These are phyloP conservation scores for Fregata magnificens DNA, from an alignment of 2,113 vertebrate species.

Conservation along the genomic window DNA sequence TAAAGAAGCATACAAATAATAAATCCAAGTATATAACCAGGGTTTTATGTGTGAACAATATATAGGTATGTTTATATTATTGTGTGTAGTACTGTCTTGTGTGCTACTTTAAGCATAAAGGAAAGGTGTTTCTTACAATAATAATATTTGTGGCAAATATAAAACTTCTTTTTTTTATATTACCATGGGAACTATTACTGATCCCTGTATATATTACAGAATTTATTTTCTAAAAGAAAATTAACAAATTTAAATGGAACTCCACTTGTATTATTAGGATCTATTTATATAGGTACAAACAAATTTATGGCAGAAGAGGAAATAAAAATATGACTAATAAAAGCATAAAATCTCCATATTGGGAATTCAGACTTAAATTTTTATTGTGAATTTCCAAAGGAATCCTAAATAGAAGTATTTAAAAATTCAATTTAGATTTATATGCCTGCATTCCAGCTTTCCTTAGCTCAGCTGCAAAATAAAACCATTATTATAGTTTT, in stretches of 20 bases:
- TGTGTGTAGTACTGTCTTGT: background rate
- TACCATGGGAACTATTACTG: background rate
- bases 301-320: background rate
- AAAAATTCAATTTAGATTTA: constrained; percentile 1
- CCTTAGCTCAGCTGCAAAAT: background rate
- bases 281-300: background rate
- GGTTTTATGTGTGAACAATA: background rate
- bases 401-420: background rate
- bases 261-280: background rate
- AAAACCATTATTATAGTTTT: background rate
- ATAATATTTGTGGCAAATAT: background rate
- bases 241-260: background rate
- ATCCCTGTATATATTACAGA: background rate
- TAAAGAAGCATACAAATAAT: background rate
- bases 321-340: background rate
- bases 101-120: background rate
- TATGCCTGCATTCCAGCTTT: background rate
- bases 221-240: background rate
- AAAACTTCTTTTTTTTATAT: background rate
- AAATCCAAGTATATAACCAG: background rate
- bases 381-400: background rate
- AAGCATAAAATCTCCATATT: background rate
- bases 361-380: background rate
- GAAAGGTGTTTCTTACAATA: background rate
- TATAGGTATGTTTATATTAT: background rate